These are phyloP conservation scores for Actinia tenebrosa DNA, from an alignment of 64 coral and sea anemone genomes.

Conservation along the genomic window DNA sequence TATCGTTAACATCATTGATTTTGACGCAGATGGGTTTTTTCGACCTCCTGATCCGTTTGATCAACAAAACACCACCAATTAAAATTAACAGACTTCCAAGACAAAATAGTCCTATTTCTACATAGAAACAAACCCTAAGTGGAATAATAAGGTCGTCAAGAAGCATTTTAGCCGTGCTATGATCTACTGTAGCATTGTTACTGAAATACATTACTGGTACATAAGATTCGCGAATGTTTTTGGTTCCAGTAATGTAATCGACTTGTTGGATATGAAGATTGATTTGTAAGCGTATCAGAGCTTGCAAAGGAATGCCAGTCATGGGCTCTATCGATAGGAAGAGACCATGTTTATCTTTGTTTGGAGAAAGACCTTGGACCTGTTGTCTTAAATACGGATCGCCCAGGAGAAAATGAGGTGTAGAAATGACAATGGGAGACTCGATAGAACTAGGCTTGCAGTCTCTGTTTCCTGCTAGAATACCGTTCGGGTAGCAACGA, in stretches of 20 bases:
- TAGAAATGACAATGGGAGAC: constrained; percentile 62
- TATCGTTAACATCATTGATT: neutral
- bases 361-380: constrained; percentile 57
- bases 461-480: constrained; percentile 39
- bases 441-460: constrained; percentile 21
- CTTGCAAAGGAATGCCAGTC: constrained; percentile 57
- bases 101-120: constrained; percentile 11
- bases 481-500: constrained; percentile 62
- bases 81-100: neutral
- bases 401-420: constrained; percentile 81
- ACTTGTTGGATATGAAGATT: constrained; percentile 50
- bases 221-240: constrained; percentile 24
- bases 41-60: neutral
- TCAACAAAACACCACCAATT: neutral
- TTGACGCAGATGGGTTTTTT: neutral
- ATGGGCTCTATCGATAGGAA: constrained; percentile 61
- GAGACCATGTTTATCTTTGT: constrained; percentile 50
- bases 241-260: constrained; percentile 37
- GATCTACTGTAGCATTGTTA: constrained; percentile 36
- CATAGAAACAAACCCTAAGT: neutral
- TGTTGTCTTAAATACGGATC: constrained; percentile 45
- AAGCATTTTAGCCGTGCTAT: constrained; percentile 20
- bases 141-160: constrained; percentile 8
- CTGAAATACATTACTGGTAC: constrained; percentile 73
- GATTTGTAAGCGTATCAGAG: constrained; percentile 48